Base-by-base conservation (phyloP, 2,888 invertebrate species). In the Lissonota sp. region DNA sequence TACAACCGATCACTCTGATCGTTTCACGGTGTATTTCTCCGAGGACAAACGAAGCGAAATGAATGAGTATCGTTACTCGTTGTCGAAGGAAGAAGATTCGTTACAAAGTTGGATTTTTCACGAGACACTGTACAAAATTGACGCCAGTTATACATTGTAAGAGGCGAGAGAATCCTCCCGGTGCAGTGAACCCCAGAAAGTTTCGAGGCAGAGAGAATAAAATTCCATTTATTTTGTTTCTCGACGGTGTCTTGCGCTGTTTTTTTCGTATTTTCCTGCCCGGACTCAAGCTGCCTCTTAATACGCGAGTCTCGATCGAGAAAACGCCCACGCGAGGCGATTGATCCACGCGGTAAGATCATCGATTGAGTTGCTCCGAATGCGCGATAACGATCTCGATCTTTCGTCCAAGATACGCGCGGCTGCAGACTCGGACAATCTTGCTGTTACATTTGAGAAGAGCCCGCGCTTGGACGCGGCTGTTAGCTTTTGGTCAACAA, bases 351-450 rank as follows among this genome's bases (percentile, higher is more conserved):
- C 80, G 74, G 80, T 81, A 82, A 80, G 85, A 80, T 82, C 84
- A 84, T 86, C 87, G 88, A 88, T 89, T 89, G 87, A 89, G 89
- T 88, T 88, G 89, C 89, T 88, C 82, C 80, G 83, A n/a, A 66
- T 37, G 76, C 82, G 66, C 73, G 87, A 88, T 87, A 86, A 85
- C 86, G 84, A 88, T 88, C 87, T 86, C 84, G 71, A 83, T 83
- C 81, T 26, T 26, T 80, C 67, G 62, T n/a, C 77, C 63, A 7
- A 44, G 44, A 63, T 63, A 53, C n/a, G 53, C n/a, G 53, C 14
- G 14, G 53, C 14, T 7, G n/a, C 26, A 26, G 42, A 14, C 72
- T 26, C 14, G 72, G 72, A 39, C 63, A 53, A 63, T 44, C 44
- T 8, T 39, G 10, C 63, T 49, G 57, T 66, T 26, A 26, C 26